A percentile compares a stretch with the other conserved stretches of the same genome.
Conservation (phyloP, 2,113 vertebrate genomes). For the Dendropsophus ebraccatus region DNA sequence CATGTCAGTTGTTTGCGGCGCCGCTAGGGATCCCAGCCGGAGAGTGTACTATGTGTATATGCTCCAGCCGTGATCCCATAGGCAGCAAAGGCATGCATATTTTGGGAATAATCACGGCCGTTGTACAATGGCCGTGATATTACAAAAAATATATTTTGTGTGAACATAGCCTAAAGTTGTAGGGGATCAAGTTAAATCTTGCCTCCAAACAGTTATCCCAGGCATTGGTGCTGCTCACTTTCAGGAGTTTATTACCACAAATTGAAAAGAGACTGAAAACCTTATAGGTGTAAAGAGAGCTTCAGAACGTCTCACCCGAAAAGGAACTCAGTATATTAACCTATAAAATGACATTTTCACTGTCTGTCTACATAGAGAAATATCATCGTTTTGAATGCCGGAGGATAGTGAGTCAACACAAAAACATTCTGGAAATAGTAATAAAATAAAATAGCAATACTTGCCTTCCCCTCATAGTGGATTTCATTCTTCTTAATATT, state of each 20-base stretch:
- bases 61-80: no score
- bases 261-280: background rate
- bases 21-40: no score
- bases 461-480: constrained; percentile 46
- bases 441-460: constrained; percentile 3
- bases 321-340: background rate
- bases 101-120: no score
- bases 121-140: no score
- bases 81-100: no score
- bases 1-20: no score
- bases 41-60: no score
- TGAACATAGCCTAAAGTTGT: no score
- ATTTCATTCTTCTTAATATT: constrained; percentile 41
- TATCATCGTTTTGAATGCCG: constrained; percentile 1
- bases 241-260: background rate
- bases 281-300: background rate
- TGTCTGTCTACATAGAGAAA: background rate
- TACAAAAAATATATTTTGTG: no score
- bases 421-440: constrained; percentile 30
- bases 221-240: background rate
- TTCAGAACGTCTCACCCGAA: background rate
- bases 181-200: no score
- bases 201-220: no score
- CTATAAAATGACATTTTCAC: background rate
- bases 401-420: constrained; percentile 10